These are phyloP conservation scores for Neosalanx taihuensis DNA, from an alignment of 2,797 vertebrate genomes.

Conservation along the genomic window DNA sequence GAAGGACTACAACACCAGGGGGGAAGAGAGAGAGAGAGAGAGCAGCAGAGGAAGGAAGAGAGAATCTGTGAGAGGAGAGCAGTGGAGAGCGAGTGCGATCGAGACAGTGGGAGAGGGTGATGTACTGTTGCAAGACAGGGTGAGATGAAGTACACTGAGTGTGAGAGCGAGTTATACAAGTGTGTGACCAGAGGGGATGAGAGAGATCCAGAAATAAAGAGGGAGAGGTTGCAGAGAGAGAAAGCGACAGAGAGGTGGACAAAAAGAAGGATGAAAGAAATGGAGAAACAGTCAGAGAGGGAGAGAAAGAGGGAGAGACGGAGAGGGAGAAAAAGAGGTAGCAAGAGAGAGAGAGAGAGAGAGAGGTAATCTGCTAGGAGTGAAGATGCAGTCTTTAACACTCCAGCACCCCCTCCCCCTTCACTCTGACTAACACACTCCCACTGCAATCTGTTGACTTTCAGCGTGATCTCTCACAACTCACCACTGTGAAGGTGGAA, in stretches of 20 bases:
- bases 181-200: neutral
- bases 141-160: constrained; percentile 7
- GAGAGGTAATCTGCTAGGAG: constrained; percentile 46
- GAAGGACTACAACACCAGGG: constrained; percentile 24
- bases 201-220: neutral
- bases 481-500: constrained; percentile 19
- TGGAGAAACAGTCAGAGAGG: neutral
- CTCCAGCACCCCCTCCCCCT: constrained; percentile 36
- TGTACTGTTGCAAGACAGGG: constrained; percentile 1
- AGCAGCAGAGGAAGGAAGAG: neutral
- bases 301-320: neutral
- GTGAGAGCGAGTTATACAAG: neutral
- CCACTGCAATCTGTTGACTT: constrained; percentile 55
- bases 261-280: neutral
- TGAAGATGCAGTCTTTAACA: constrained; percentile 37
- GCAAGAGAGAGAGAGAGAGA: too few relatives aligned
- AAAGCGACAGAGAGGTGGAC: neutral
- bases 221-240: neutral
- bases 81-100: neutral
- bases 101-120: constrained; percentile 1
- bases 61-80: neutral
- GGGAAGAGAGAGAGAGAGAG: neutral
- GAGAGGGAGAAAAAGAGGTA: neutral
- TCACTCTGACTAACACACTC: constrained; percentile 24
- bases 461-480: constrained; percentile 49